Conservation (phyloP, 2,888 invertebrate genomes). For the Mactromeris polynyma region DNA sequence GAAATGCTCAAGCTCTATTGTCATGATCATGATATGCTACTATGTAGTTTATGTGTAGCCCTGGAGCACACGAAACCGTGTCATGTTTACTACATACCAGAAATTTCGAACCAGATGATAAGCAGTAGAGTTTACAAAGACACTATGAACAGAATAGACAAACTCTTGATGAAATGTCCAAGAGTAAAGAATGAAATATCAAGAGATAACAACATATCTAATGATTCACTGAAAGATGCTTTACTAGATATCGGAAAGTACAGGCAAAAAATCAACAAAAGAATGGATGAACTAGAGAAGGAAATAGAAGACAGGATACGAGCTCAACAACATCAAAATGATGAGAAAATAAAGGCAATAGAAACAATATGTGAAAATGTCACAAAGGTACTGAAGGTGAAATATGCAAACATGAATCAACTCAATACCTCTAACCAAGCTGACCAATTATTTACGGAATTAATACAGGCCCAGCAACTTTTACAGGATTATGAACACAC, state of each 20-base stretch:
- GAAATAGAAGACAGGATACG: background rate
- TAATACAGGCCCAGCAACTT: background rate
- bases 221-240: background rate
- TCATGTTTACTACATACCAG: too few relatives aligned
- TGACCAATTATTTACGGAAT: background rate
- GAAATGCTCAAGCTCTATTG: too few relatives aligned
- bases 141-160: background rate
- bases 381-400: background rate
- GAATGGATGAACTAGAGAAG: too few relatives aligned
- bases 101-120: background rate
- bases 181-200: too few relatives aligned
- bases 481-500: background rate
- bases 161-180: too few relatives aligned
- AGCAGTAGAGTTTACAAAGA: background rate
- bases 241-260: background rate
- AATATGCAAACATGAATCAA: background rate
- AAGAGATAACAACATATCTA: background rate
- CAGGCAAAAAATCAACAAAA: constrained; percentile 9
- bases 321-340: background rate
- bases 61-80: too few relatives aligned
- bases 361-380: background rate
- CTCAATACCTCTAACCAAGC: background rate
- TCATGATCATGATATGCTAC: too few relatives aligned
- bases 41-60: too few relatives aligned
- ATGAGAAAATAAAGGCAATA: background rate